phyloP scores from a whole-genome alignment of 35 echinoderm and acorn worm genomes.

The Ophiothrix spiculata region DNA sequence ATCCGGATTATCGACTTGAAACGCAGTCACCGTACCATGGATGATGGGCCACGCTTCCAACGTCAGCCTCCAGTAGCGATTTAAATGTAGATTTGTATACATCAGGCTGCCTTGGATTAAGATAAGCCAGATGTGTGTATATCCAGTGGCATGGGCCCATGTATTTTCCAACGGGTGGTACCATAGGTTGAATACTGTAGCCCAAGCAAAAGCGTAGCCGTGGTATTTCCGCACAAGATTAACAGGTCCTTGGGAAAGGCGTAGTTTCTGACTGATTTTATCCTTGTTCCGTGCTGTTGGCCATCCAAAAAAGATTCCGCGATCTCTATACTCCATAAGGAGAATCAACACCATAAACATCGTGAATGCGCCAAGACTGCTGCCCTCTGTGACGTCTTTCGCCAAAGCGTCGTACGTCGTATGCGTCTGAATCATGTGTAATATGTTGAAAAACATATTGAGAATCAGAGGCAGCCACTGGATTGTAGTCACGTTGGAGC shows the following conservation, averaged over 20 bases:
- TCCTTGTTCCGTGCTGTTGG: constrained; percentile 42
- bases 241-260: constrained; percentile 55
- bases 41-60: constrained; percentile 73
- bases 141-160: constrained; percentile 66
- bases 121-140: constrained; percentile 68
- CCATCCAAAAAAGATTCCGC: constrained; percentile 82
- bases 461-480: constrained; percentile 51
- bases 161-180: constrained; percentile 95
- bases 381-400: constrained; percentile 69
- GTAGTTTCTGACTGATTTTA: constrained; percentile 47
- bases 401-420: constrained; percentile 82
- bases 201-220: constrained; percentile 91
- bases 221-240: no score
- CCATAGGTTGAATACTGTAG: constrained; percentile 82
- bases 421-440: constrained; percentile 75
- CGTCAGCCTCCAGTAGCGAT: constrained; percentile 76
- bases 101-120: constrained; percentile 89
- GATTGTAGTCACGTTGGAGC: constrained; percentile 43
- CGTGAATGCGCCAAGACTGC: constrained; percentile 71
- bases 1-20: constrained; percentile 68
- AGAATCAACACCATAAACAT: constrained; percentile 74
- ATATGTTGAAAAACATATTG: constrained; percentile 66
- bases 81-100: constrained; percentile 77
- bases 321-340: constrained; percentile 73
- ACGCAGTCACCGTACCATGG: constrained; percentile 66